Evolutionary conservation across 23 tunicate species (phyloP).

Genomic region (Ascidia mentula): DNA sequence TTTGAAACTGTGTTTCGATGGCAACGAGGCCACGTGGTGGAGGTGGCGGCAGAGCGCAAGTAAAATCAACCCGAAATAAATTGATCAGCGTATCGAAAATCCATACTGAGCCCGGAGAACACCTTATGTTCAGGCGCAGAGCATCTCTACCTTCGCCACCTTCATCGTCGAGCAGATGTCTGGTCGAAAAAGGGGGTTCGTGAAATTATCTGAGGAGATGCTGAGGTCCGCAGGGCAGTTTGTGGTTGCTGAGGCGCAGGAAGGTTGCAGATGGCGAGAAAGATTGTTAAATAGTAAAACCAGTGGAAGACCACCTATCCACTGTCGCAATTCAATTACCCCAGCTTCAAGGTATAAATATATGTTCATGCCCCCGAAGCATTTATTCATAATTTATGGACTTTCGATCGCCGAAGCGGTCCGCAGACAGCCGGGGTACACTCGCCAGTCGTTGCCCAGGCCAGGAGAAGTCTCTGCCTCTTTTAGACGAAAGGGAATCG

Average conservation of each 20-base stretch:
- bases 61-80: conserved; percentile 15
- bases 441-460: background rate
- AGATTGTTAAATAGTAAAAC: background rate
- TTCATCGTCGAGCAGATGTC: background rate
- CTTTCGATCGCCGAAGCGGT: background rate
- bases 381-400: conserved; percentile 3
- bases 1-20: too few species aligned
- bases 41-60: background rate
- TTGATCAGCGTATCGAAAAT: conserved; percentile 42
- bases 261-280: background rate
- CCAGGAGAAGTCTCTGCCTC: background rate
- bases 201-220: background rate
- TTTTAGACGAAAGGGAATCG: background rate
- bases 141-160: conserved; percentile 8
- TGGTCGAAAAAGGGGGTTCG: background rate
- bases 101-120: conserved; percentile 17
- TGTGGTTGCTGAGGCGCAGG: background rate
- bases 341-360: background rate
- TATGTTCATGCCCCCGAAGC: background rate
- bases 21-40: background rate
- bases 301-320: background rate
- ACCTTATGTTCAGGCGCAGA: conserved; percentile 24
- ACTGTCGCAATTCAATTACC: background rate
- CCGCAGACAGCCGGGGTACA: background rate
- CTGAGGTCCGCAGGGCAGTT: background rate